Conservation (phyloP, 1,140 invertebrate genomes). For the Bombus breviceps region DNA sequence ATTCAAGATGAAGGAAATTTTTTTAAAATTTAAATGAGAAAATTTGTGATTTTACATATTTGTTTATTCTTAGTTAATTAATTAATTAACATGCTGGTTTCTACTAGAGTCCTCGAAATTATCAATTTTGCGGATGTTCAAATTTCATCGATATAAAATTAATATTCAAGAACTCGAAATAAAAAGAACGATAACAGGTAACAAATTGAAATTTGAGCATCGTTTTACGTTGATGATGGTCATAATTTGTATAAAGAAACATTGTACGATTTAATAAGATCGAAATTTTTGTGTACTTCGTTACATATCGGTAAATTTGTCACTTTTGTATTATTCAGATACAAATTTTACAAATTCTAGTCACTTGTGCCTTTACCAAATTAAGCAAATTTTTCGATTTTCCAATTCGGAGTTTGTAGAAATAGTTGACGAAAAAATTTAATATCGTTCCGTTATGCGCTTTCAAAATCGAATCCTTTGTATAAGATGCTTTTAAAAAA, state of each 20-base stretch:
- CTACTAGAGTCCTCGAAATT: not conserved
- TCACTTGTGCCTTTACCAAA: slow-evolving; percentile 1
- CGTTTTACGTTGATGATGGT: not conserved
- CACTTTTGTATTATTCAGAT: slow-evolving; percentile 16
- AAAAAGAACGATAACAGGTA: not conserved
- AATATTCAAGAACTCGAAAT: not conserved
- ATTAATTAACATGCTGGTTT: slow-evolving; percentile 17
- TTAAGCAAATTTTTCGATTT: slow-evolving; percentile 7
- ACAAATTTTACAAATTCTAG: slow-evolving; percentile 21
- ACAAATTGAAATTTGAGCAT: slow-evolving; percentile 42
- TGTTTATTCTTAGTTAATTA: not conserved
- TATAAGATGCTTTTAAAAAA: not conserved
- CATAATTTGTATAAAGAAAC: slow-evolving; percentile 12
- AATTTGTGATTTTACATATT: not conserved
- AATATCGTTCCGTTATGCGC: not conserved
- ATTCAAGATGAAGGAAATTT: not conserved
- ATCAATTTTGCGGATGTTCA: slow-evolving; percentile 21
- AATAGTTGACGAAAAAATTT: not conserved
- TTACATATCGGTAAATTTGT: slow-evolving; percentile 9
- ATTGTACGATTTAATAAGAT: slow-evolving; percentile 9
- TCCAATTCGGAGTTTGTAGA: not conserved
- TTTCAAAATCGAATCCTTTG: not conserved
- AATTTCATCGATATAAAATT: slow-evolving; percentile 11
- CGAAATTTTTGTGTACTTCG: not conserved
- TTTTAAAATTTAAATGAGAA: not conserved